A percentile compares a stretch with the other conserved stretches of the same genome.
Conservation (phyloP, 2,797 vertebrate genomes). For the Syngnathus rostellatus region DNA sequence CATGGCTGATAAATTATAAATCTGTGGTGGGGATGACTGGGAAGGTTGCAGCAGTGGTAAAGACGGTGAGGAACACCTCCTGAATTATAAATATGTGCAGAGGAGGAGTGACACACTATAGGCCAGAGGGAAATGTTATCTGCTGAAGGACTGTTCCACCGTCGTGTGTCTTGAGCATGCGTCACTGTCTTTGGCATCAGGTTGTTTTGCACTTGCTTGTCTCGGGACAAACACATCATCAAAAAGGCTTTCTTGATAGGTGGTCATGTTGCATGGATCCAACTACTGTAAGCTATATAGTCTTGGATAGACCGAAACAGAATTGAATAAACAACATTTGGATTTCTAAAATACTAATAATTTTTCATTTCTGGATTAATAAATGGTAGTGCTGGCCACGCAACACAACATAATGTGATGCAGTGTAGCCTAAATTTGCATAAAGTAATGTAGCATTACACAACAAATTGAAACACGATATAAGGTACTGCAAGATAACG, state of each 20-base stretch:
- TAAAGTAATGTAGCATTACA: background rate
- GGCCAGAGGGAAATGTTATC: constrained; percentile 9
- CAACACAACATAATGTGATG: background rate
- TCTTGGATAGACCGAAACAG: background rate
- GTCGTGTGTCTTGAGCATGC: constrained; percentile 6
- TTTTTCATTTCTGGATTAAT: background rate
- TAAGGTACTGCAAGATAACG: background rate
- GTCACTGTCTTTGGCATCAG: constrained; percentile 1
- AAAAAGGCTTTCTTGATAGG: background rate
- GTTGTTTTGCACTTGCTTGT: background rate
- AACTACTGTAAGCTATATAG: background rate
- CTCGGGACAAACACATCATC: background rate
- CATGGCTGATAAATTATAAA: constrained; percentile 53
- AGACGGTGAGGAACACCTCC: constrained; percentile 35
- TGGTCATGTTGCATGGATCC: background rate
- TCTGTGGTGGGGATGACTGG: constrained; percentile 56
- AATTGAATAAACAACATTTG: background rate
- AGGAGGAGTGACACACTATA: constrained; percentile 26
- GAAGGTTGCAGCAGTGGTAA: constrained; percentile 29
- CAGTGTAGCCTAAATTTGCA: background rate
- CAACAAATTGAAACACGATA: background rate
- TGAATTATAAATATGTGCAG: constrained; percentile 52
- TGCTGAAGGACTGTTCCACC: constrained; percentile 18
- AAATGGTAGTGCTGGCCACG: background rate
- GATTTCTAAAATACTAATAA: background rate